phyloP scores from a whole-genome alignment of 2,888 invertebrate species.

The Polyommatus icarus region DNA sequence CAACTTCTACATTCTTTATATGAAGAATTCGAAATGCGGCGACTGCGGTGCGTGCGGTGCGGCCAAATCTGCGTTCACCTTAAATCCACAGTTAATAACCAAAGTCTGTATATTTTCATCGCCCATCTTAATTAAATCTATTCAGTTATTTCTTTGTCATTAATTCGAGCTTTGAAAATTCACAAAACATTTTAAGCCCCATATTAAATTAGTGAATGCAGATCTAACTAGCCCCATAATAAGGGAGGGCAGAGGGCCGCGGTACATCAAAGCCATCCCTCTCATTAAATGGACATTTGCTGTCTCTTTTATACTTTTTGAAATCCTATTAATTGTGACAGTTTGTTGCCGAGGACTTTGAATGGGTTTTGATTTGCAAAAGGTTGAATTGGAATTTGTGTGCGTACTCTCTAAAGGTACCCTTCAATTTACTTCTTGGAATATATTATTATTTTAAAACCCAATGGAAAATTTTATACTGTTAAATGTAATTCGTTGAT shows the following conservation, averaged over 20 bases:
- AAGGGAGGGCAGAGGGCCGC: not conserved
- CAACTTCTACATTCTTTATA: too few relatives aligned
- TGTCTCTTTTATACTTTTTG: not conserved
- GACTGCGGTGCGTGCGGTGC: too few relatives aligned
- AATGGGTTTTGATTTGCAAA: not conserved
- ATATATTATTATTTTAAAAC: too few relatives aligned
- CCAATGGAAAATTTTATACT: too few relatives aligned
- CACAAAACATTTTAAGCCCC: not conserved
- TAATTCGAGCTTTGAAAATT: not conserved
- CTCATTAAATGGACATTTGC: slow-evolving; percentile 10
- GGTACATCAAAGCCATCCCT: not conserved
- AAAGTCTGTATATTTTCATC: too few relatives aligned
- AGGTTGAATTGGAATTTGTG: not conserved
- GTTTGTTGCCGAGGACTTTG: not conserved
- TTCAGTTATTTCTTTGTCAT: not conserved
- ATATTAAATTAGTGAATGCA: not conserved
- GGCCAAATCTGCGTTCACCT: too few relatives aligned
- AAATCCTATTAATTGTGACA: not conserved
- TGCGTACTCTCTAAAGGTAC: not conserved
- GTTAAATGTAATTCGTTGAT: too few relatives aligned
- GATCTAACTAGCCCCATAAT: slow-evolving; percentile 2
- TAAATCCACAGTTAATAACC: too few relatives aligned
- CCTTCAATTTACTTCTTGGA: not conserved
- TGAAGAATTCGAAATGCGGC: too few relatives aligned
- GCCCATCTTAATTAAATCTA: too few relatives aligned